Base-by-base conservation (phyloP, 2,797 vertebrate genomes). In the Lemur catta region DNA sequence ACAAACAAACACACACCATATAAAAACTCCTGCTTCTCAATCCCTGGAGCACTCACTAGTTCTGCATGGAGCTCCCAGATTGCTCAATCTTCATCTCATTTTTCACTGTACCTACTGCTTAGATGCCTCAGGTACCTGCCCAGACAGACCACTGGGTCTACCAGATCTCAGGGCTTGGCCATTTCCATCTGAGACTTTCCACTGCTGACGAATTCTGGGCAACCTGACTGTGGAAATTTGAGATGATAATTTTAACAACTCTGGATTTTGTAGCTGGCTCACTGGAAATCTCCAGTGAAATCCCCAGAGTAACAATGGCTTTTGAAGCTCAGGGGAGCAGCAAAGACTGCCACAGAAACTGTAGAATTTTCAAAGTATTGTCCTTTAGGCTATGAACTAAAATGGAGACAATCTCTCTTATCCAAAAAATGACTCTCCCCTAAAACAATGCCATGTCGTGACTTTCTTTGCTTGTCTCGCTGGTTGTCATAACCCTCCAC, bases 211-310 rank as follows among this genome's bases (percentile, higher is more conserved):
- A 48, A 89, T 79, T 89, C 57, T 94, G 65, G 52, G 63, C 22
- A 72, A 61, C 13, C 2, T 84, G 52, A 82, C 74, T n/a, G 50
- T 17, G 28, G 30, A 93, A 69, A 17, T 87, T 88, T 55, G 20
- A 78, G 10, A 28, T 63, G 26, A 61, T 84, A 59, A 94, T 33
- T 38, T 65, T 61, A 74, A 89, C 87, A 74, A 48, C 10, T 91
- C 55, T 87, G 65, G n/a, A 89, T 92, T 93, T 93, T 84, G n/a
- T 87, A 71, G 50, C 71, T 80, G 84, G 80, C 10, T 84, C 38
- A 65, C 63, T 94, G 24, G 67, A 93, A 97, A 87, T 76, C 30
- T 94, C 55, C 22, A 88, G 2, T 61, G 94, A 89, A 84, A 85
- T 82, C 38, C 24, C 7, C 30, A 71, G 20, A 81, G 28, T 17